These are phyloP conservation scores for Microtus ochrogaster DNA, from an alignment of 2,113 vertebrate genomes.

Conservation along the genomic window DNA sequence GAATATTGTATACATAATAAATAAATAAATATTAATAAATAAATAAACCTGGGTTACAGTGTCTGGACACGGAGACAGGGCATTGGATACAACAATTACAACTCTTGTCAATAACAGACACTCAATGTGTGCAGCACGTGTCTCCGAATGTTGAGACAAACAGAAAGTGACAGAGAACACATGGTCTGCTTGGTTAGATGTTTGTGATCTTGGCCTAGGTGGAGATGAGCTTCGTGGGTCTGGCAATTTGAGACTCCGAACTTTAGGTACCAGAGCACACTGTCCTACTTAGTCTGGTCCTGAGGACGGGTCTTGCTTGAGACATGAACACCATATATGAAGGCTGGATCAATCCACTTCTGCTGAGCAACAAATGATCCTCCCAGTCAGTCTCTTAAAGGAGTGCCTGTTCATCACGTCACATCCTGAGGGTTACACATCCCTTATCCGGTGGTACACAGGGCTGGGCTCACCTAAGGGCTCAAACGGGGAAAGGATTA, in stretches of 20 bases:
- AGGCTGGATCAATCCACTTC: background rate
- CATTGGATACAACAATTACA: background rate
- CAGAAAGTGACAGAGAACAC: background rate
- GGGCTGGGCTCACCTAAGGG: background rate
- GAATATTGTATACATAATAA: too few relatives aligned
- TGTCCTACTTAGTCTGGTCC: background rate
- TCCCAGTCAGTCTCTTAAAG: background rate
- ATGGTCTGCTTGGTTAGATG: background rate
- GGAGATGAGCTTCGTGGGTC: background rate
- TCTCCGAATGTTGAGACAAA: background rate
- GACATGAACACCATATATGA: background rate
- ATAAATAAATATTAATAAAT: too few relatives aligned
- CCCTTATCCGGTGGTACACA: background rate
- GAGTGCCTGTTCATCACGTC: background rate
- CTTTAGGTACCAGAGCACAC: background rate
- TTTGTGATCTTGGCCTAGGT: background rate
- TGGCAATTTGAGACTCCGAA: background rate
- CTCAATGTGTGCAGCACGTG: background rate
- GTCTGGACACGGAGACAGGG: background rate
- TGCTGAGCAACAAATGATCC: background rate
- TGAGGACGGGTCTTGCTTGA: background rate
- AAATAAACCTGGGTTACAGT: background rate
- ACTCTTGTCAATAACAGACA: background rate
- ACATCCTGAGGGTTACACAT: background rate
- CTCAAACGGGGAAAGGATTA: background rate